A percentile compares a stretch with the other conserved stretches of the same genome.
phyloP scores from a whole-genome alignment of 2,888 invertebrate species.

The Eretmocerus hayati region DNA sequence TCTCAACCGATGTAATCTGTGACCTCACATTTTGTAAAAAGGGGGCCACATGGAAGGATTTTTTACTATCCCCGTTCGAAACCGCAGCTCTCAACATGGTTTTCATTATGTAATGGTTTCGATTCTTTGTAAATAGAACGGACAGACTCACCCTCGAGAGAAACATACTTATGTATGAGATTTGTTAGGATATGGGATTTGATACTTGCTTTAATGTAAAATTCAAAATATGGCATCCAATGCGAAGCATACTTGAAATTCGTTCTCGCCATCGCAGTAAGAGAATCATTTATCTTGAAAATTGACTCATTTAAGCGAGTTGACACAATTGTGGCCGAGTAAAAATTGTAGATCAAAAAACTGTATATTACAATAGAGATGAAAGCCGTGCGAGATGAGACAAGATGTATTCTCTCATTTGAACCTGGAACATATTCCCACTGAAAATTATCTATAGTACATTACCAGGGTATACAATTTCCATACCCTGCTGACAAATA shows the following conservation, averaged over 20 bases:
- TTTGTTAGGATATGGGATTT: too few relatives aligned
- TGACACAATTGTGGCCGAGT: constrained; percentile 38
- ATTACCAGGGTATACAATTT: too few relatives aligned
- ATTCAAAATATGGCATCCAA: constrained; percentile 30
- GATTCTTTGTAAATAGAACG: too few relatives aligned
- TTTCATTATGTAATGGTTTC: too few relatives aligned
- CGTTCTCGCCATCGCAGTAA: constrained; percentile 31
- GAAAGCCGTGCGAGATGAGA: not conserved
- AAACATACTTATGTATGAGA: constrained; percentile 16
- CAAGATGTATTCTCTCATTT: not conserved
- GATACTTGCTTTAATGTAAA: constrained; percentile 20
- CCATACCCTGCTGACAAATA: constrained; percentile 9
- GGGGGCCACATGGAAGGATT: too few relatives aligned
- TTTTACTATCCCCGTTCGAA: too few relatives aligned
- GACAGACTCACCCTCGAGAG: too few relatives aligned
- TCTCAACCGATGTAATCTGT: too few relatives aligned
- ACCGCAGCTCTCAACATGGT: too few relatives aligned
- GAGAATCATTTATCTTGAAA: constrained; percentile 39
- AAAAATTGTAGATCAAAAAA: constrained; percentile 38
- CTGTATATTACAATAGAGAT: constrained; percentile 33
- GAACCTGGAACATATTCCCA: not conserved
- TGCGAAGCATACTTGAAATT: constrained; percentile 33
- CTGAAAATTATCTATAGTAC: not conserved
- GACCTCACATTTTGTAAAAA: too few relatives aligned
- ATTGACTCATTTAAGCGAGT: constrained; percentile 36